These are phyloP conservation scores for Poecilia gillii DNA, from an alignment of 2,797 vertebrate species.

Conservation along the genomic window DNA sequence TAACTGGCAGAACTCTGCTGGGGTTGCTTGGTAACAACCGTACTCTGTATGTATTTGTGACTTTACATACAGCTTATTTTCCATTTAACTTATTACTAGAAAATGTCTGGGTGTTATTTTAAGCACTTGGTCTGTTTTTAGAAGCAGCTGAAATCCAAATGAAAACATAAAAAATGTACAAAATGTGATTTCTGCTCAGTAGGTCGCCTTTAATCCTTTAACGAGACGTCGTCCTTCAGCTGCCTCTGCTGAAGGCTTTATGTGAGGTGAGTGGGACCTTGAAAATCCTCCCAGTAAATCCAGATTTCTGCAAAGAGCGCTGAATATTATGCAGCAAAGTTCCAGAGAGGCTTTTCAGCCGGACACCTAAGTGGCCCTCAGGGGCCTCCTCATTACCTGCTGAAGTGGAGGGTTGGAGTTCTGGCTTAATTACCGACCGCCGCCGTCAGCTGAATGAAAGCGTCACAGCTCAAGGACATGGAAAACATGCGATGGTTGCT, in stretches of 20 bases:
- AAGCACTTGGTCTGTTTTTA: too few relatives aligned
- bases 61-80: too few relatives aligned
- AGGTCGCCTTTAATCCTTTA: too few relatives aligned
- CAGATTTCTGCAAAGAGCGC: conserved; percentile 61
- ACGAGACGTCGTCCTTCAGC: conserved; percentile 38
- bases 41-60: too few relatives aligned
- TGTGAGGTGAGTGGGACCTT: conserved; percentile 47
- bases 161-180: too few relatives aligned
- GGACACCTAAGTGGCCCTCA: conserved; percentile 39
- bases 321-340: conserved; percentile 62
- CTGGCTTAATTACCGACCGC: conserved; percentile 67
- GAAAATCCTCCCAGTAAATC: conserved; percentile 59
- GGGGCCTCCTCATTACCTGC: conserved; percentile 64
- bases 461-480: conserved; percentile 64
- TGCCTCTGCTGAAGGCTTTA: conserved; percentile 28
- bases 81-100: too few relatives aligned
- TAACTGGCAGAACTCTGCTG: too few relatives aligned
- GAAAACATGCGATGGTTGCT: conserved; percentile 48
- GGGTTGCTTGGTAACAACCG: too few relatives aligned
- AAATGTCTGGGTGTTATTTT: too few relatives aligned
- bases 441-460: conserved; percentile 49
- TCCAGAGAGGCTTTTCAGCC: conserved; percentile 27
- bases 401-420: conserved; percentile 58
- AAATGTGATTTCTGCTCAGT: too few relatives aligned
- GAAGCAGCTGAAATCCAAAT: too few relatives aligned